Evolutionary conservation across 2,113 vertebrate genomes (phyloP).

Genomic region (Brachyistius frenatus): DNA sequence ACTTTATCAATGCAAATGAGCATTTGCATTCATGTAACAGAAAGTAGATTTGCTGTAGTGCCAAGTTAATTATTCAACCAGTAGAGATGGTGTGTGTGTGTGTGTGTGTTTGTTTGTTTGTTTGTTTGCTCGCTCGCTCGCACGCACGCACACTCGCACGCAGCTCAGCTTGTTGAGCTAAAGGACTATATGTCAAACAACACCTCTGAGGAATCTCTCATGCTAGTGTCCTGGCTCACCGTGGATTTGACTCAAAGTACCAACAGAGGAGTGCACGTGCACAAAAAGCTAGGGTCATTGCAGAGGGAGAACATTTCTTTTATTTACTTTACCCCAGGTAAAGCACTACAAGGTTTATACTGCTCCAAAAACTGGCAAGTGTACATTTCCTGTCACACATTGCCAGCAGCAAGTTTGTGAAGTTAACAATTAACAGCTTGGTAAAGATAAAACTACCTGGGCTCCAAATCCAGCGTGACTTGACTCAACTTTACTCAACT

Average conservation of each 20-base stretch:
- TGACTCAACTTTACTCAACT: neutral
- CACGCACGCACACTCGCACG: too few relatives aligned
- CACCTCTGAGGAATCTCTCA: neutral
- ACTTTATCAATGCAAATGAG: constrained; percentile 21
- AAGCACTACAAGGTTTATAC: constrained; percentile 6
- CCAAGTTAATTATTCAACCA: constrained; percentile 53
- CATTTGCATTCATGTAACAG: constrained; percentile 5
- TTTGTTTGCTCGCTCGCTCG: too few relatives aligned
- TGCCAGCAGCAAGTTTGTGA: neutral
- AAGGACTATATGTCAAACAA: constrained; percentile 15
- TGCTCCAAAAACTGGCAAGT: constrained; percentile 6
- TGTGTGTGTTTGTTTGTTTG: neutral
- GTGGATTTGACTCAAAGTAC: neutral
- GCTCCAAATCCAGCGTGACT: neutral
- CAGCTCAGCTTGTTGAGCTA: constrained; percentile 26
- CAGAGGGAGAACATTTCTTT: neutral
- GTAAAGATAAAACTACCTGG: constrained; percentile 31
- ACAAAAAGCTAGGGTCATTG: constrained; percentile 2
- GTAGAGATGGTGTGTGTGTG: constrained; percentile 1
- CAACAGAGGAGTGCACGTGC: neutral
- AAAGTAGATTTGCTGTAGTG: neutral
- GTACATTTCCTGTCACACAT: constrained; percentile 38
- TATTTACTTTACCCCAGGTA: constrained; percentile 35
- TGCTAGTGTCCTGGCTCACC: neutral
- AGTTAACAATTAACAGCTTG: constrained; percentile 55